phyloP scores from a whole-genome alignment of 2,797 vertebrate species.

The Phyllotis vaccarum region DNA sequence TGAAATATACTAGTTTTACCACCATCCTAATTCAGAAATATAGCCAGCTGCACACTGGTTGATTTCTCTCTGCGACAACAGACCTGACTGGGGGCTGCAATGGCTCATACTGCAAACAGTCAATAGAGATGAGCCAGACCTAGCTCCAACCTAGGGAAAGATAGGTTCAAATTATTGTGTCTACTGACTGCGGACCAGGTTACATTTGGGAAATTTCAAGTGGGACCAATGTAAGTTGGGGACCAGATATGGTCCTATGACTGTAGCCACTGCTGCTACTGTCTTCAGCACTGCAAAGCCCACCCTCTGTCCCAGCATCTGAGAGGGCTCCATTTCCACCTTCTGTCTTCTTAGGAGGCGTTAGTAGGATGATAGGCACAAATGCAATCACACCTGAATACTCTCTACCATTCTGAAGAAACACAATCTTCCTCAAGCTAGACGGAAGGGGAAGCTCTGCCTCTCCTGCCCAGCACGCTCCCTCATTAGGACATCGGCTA shows the following conservation, averaged over 20 bases:
- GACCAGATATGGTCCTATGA: rapidly evolving
- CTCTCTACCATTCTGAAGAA: neutral
- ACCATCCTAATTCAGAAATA: neutral
- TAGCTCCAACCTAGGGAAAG: neutral
- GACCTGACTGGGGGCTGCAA: neutral
- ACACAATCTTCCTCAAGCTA: neutral
- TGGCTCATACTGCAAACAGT: neutral
- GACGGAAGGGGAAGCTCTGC: neutral
- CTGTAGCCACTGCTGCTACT: rapidly evolving
- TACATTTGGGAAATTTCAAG: neutral
- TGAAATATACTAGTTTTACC: rapidly evolving
- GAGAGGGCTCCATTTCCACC: neutral
- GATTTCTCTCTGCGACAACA: neutral
- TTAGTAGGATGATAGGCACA: neutral
- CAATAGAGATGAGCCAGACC: neutral
- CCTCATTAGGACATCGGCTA: too few relatives aligned
- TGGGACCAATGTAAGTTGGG: neutral
- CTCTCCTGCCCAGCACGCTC: rapidly evolving
- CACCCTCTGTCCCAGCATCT: rapidly evolving
- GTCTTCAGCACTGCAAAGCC: rapidly evolving
- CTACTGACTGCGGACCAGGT: neutral
- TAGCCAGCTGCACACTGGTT: too few relatives aligned
- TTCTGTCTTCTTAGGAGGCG: neutral
- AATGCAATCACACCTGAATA: neutral
- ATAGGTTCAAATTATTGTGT: neutral